Base-by-base conservation (phyloP, 2,888 invertebrate species). In the Microchrysa polita region DNA sequence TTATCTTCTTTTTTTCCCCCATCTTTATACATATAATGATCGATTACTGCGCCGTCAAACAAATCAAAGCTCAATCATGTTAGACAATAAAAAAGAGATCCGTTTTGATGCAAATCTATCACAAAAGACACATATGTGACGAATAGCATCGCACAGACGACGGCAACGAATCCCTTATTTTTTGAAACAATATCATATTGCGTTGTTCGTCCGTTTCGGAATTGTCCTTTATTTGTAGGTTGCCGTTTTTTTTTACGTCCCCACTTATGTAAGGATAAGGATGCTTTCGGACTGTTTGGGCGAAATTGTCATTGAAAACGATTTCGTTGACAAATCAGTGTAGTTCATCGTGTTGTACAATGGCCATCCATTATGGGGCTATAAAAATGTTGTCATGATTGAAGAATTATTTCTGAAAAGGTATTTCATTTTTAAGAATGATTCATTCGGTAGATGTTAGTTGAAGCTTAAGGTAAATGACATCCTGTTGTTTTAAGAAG, bases 101-200 rank as follows among this genome's bases (percentile, higher is more conserved):
- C 55, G 22, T 79, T n/a, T n/a, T 77, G 78, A 82, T 82, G 81
- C 80, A 81, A 83, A 84, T 82, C 61, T 42, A 65, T 65, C 44
- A 65, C 20, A 22, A 65, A 34, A 48, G 16, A 65, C 65, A 48
- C 65, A 65, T 48, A 34, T 65, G 44, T 48, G 48, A 48, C 48
- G 4, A n/a, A 10, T 12, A 48, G 27, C n/a, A n/a, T n/a, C n/a
- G n/a, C n/a, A n/a, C n/a, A n/a, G n/a, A n/a, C n/a, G n/a, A n/a
- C n/a, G n/a, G n/a, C n/a, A n/a, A 22, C 22, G 14, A n/a, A n/a
- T 42, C 61, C 27, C 59, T 9, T 23, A 55, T 52, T 14, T 16
- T 52, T 52, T 52, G 55, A 14, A 55, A 20, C 16, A 55, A 55
- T 18, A 20, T 44, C 18, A 34, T 23, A 67, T 57, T 55, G 20